These are phyloP conservation scores for Drosophila ambigua DNA, from an alignment of 1,140 invertebrate genomes.

Conservation along the genomic window DNA sequence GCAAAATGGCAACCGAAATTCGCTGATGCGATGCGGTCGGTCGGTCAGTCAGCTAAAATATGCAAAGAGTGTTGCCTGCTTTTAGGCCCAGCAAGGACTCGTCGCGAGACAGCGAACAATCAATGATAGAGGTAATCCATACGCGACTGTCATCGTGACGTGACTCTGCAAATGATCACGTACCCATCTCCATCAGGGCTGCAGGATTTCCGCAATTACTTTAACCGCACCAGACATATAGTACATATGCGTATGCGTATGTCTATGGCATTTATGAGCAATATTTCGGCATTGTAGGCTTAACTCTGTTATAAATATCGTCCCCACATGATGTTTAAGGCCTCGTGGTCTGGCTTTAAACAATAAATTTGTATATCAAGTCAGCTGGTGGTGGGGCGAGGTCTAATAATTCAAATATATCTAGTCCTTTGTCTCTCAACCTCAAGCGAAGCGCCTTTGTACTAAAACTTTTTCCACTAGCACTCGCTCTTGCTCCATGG, in stretches of 20 bases:
- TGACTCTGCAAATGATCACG: constrained; percentile 42
- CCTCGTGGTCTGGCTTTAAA: neutral
- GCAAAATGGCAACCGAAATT: constrained; percentile 13
- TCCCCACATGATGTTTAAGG: neutral
- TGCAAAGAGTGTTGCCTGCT: constrained; percentile 39
- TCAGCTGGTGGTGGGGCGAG: neutral
- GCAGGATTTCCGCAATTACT: constrained; percentile 48
- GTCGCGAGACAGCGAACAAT: constrained; percentile 11
- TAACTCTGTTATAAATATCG: constrained; percentile 38
- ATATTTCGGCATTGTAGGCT: constrained; percentile 48
- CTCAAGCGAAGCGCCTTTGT: constrained; percentile 56
- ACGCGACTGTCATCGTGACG: constrained; percentile 11
- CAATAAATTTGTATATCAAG: constrained; percentile 28
- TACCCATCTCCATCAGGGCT: constrained; percentile 32
- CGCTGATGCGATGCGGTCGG: constrained; percentile 35
- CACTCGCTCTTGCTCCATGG: neutral
- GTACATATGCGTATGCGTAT: neutral
- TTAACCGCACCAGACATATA: constrained; percentile 30
- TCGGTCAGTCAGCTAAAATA: constrained; percentile 43
- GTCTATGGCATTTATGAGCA: constrained; percentile 18
- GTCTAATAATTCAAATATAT: constrained; percentile 63
- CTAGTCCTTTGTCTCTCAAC: constrained; percentile 48
- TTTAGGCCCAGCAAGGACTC: constrained; percentile 40
- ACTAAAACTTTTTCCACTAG: constrained; percentile 36
- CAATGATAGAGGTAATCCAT: constrained; percentile 26